These are phyloP conservation scores for Standfussiana lucernea DNA, from an alignment of 2,888 invertebrate genomes.

Conservation along the genomic window DNA sequence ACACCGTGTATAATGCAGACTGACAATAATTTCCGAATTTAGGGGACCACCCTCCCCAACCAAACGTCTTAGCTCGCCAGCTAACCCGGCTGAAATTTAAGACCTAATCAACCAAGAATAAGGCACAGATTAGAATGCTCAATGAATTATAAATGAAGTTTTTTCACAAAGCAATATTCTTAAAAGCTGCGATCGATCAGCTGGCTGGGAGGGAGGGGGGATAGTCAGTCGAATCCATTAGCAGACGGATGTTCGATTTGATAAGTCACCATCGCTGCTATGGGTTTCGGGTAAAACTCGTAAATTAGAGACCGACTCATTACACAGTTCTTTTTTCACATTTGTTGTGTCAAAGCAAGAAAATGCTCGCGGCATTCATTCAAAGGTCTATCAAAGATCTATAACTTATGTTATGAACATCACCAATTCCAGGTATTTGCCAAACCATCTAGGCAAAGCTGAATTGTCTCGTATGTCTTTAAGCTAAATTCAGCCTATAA, in stretches of 20 bases:
- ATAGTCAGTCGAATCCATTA: slow-evolving; percentile 64
- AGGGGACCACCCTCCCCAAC: slow-evolving; percentile 40
- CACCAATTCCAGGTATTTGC: background rate
- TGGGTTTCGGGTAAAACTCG: slow-evolving; percentile 33
- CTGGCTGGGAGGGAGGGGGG: slow-evolving; percentile 13
- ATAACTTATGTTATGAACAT: background rate
- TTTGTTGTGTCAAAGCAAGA: background rate
- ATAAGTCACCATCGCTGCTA: slow-evolving; percentile 51
- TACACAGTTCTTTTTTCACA: background rate
- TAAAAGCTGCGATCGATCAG: slow-evolving; percentile 70
- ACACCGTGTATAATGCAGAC: slow-evolving; percentile 61
- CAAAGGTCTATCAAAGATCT: too few species aligned
- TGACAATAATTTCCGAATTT: slow-evolving; percentile 67
- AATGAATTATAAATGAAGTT: slow-evolving; percentile 49
- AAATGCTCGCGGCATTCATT: background rate
- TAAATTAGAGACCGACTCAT: slow-evolving; percentile 36
- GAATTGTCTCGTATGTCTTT: background rate
- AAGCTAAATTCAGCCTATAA: background rate
- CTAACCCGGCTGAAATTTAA: slow-evolving; percentile 32
- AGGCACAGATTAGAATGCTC: slow-evolving; percentile 52
- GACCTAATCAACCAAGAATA: slow-evolving; percentile 44
- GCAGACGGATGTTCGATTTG: slow-evolving; percentile 58
- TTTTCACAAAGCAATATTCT: slow-evolving; percentile 64
- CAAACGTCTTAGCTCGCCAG: slow-evolving; percentile 33
- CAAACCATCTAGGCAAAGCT: too few species aligned